These are phyloP conservation scores for Amphiprion ocellaris DNA, from an alignment of 2,113 vertebrate genomes.

Conservation along the genomic window DNA sequence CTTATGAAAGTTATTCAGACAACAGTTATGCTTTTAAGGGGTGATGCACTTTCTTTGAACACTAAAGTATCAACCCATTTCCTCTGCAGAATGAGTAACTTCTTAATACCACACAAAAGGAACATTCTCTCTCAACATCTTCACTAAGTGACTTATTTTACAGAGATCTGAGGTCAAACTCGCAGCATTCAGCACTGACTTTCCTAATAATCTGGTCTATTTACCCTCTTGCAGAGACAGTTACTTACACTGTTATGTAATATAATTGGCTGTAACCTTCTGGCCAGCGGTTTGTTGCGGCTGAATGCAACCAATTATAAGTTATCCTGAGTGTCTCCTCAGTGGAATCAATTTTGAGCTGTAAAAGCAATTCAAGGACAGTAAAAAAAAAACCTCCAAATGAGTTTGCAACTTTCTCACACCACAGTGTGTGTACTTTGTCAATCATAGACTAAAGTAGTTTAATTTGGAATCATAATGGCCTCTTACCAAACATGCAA, in stretches of 20 bases:
- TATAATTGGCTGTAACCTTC: slow-evolving; percentile 73
- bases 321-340: slow-evolving; percentile 60
- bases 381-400: slow-evolving; percentile 47
- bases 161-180: slow-evolving; percentile 16
- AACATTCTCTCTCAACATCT: neutral
- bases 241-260: slow-evolving; percentile 48
- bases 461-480: neutral
- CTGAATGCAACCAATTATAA: slow-evolving; percentile 75
- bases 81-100: neutral
- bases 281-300: slow-evolving; percentile 54
- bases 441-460: slow-evolving; percentile 22
- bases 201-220: slow-evolving; percentile 34
- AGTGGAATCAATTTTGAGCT: slow-evolving; percentile 53
- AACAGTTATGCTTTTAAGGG: too few relatives aligned
- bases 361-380: slow-evolving; percentile 58
- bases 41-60: too few relatives aligned
- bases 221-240: slow-evolving; percentile 38
- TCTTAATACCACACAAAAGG: neutral
- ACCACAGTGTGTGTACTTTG: slow-evolving; percentile 18
- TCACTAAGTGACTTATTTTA: slow-evolving; percentile 17
- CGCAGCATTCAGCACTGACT: slow-evolving; percentile 26
- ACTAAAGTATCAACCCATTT: neutral
- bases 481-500: neutral
- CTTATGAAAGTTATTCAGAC: too few relatives aligned
- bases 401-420: slow-evolving; percentile 25